Evolutionary conservation across 2,888 invertebrate species (phyloP), one percentile per base, ranked within the genome.

Genomic region (Lucinisca nassula): DNA sequence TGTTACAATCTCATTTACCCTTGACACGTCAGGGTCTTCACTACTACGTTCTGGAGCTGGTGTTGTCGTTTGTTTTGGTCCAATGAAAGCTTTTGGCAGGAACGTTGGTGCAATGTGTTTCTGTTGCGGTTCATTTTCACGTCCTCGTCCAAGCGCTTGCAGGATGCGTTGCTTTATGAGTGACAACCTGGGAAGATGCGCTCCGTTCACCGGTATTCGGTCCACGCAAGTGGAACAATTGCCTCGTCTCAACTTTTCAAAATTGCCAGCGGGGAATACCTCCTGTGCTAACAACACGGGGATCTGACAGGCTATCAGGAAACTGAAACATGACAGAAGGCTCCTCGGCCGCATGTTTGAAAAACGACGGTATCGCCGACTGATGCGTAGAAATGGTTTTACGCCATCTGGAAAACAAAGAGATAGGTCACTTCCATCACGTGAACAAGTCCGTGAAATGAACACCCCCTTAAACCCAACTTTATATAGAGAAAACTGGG

Each of bases 121-220:
- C 27, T 17, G 67, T 67, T 67, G 35, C 14, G 67, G 67, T 17
- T 21, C 37, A 0, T 49, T 45, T 8, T n/a, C 76, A 14, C n/a
- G 73, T 30, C 70, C 77, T 76, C 80, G 81, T 14, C 86, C 84
- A 35, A 87, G 77, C 38, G 89, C 89, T 58, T 82, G 84, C 27
- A 87, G 73, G 37, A 89, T 89, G 38, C 80, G 82, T 67, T 89
- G 79, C 74, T 84, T 86, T 8, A 89, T 89, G 14, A 82, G 67
- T 4, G 84, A 82, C n/a, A 89, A 51, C 37, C 86, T 40, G 4
- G 89, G 86, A 12, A 89, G 51, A 30, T 89, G 79, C 27, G 79
- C 79, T 0, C 84, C 82, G 51, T 77, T 82, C 21, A 73, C 49
- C 40, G 75, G 38, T 6, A 87, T 45, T 49, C 51, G 55, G 27